Evolutionary conservation across 2,797 vertebrate genomes (phyloP), one percentile per base, ranked within the genome.

Genomic region (Gobionotothen gibberifrons): DNA sequence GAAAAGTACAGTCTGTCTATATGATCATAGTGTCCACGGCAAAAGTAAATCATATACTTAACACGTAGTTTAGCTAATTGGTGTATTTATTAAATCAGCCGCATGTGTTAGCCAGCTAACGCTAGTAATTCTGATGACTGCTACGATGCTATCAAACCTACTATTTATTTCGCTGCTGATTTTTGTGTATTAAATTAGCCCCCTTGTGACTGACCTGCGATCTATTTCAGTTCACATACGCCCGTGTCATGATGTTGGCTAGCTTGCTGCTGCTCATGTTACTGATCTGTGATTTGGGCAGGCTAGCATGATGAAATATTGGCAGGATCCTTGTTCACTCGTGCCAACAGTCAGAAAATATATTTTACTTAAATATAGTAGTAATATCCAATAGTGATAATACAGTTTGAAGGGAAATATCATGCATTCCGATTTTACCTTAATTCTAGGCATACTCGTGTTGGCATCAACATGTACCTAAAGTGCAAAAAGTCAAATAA

Each of bases 91-190:
- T 16, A 32, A 60, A 63, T 53, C 19, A 69, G 51, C 72, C 77
- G 64, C 87, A 88, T 88, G 85, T 84, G 81, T 86, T 87, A 86
- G 89, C 84, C 63, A 63, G 90, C 84, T 85, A 70, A 72, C 59
- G 82, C 85, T 82, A 73, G 53, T 76, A 87, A 26, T 58, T 40
- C 0, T 74, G 81, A 72, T 74, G 63, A 83, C 76, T 90, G 72
- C 46, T 57, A 53, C 60, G 44, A 56, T 69, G 59, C n/a, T 48
- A 15, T 17, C 0, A n/a, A 36, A 42, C 14, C 22, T 59, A 16
- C 36, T 55, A 13, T 10, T 19, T 6, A 36, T 3, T 42, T 21
- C 1, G 9, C 1, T 54, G 5, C 55, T 66, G 61, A 49, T 48
- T 52, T 36, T 0, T 17, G 16, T 22, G 26, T 12, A 12, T 69